Percentiles rank a stretch among this genome's conserved stretches.
Evolutionary conservation across 64 coral and sea anemone genomes (phyloP).

Genomic region (Porites lutea): DNA sequence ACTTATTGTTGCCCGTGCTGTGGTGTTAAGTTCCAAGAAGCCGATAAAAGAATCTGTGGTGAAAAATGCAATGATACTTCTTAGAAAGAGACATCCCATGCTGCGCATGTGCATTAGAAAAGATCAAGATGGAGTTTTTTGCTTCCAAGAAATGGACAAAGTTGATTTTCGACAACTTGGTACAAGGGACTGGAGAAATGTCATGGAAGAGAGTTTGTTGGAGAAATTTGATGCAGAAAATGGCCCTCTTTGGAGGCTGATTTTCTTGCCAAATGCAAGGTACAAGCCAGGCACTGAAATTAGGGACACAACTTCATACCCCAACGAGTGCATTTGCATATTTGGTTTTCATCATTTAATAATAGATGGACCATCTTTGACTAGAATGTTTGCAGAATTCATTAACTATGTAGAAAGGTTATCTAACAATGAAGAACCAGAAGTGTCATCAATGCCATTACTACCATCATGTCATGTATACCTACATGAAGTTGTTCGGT

Average conservation of each 20-base stretch:
- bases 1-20: not conserved
- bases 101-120: constrained; percentile 10
- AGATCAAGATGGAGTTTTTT: not conserved
- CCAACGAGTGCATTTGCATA: not conserved
- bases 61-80: constrained; percentile 5
- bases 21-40: not conserved
- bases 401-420: not conserved
- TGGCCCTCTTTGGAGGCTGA: constrained; percentile 10
- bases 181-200: not conserved
- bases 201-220: constrained; percentile 5
- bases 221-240: constrained; percentile 28
- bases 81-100: not conserved
- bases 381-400: constrained; percentile 32
- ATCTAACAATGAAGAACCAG: not conserved
- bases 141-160: not conserved
- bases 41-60: not conserved
- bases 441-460: not conserved
- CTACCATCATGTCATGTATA: not conserved
- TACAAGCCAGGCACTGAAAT: not conserved
- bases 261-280: constrained; percentile 6
- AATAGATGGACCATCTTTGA: not conserved
- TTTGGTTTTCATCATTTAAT: constrained; percentile 1
- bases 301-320: not conserved
- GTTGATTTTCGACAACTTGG: not conserved
- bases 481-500: not conserved